Evolutionary conservation across 2,888 invertebrate genomes (phyloP).

Genomic region (Lithophane leautieri): DNA sequence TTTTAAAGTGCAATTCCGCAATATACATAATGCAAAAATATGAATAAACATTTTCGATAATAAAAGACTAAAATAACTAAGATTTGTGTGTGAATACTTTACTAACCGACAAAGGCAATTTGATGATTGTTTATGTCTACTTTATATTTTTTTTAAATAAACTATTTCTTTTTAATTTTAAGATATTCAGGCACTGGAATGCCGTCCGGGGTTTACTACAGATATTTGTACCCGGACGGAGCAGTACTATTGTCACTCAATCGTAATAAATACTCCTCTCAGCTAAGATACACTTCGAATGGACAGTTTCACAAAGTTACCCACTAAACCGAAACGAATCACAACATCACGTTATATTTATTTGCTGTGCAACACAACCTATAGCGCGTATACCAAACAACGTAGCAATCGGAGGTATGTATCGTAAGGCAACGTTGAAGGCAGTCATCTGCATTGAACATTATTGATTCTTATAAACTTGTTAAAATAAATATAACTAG

Average conservation of each 20-base stretch:
- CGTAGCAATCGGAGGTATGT: constrained; percentile 71
- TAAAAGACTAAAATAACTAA: constrained; percentile 68
- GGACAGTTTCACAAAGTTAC: constrained; percentile 54
- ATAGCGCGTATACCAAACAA: constrained; percentile 70
- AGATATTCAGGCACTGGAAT: constrained; percentile 77
- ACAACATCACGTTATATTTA: constrained; percentile 75
- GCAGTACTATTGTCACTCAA: constrained; percentile 67
- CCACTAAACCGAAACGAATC: constrained; percentile 70
- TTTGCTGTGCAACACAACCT: constrained; percentile 82
- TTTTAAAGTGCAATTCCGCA: constrained; percentile 75
- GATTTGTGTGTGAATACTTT: constrained; percentile 69
- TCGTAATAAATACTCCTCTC: constrained; percentile 54
- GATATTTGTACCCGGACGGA: constrained; percentile 48
- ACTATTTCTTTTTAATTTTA: constrained; percentile 66
- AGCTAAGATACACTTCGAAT: constrained; percentile 61
- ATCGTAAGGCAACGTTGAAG: constrained; percentile 84
- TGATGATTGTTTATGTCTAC: constrained; percentile 67
- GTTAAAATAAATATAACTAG: constrained; percentile 38
- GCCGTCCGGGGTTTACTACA: constrained; percentile 62
- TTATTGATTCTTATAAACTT: constrained; percentile 43
- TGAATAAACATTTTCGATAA: constrained; percentile 69
- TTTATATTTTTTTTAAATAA: constrained; percentile 65
- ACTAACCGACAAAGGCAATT: constrained; percentile 73
- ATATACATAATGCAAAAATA: constrained; percentile 75
- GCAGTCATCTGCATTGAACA: constrained; percentile 69